phyloP scores from a whole-genome alignment of 2,113 vertebrate genomes.

The Planiliza haematocheilus region DNA sequence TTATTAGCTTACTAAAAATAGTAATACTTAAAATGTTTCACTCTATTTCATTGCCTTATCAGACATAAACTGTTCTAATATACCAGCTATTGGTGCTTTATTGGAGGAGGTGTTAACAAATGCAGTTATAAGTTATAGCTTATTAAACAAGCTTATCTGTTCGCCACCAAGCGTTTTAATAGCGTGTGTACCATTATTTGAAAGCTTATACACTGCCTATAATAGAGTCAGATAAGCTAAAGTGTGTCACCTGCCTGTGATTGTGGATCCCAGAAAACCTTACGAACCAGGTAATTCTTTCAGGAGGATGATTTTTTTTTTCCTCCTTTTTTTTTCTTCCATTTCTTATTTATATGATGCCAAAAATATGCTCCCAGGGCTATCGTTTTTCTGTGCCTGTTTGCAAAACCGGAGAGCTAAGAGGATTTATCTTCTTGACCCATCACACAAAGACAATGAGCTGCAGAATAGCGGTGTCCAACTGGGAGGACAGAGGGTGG shows the following conservation, averaged over 20 bases:
- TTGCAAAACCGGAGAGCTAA: constrained; percentile 62
- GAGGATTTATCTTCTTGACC: constrained; percentile 76
- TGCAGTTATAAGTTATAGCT: neutral
- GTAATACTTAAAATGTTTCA: no score
- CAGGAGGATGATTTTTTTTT: constrained; percentile 43
- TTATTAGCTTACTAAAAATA: no score
- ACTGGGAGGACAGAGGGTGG: constrained; percentile 50
- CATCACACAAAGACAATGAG: constrained; percentile 75
- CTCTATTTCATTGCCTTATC: no score
- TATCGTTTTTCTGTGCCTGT: constrained; percentile 74
- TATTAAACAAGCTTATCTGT: no score
- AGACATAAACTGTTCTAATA: no score
- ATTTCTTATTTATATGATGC: constrained; percentile 75
- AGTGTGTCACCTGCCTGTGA: neutral
- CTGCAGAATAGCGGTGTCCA: constrained; percentile 58
- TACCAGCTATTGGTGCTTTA: no score
- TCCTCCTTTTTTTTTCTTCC: constrained; percentile 23
- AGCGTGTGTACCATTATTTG: neutral
- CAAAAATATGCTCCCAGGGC: constrained; percentile 74
- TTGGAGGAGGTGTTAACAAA: neutral
- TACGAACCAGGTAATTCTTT: constrained; percentile 38
- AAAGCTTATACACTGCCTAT: neutral
- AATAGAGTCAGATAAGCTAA: neutral
- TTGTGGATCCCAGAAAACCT: constrained; percentile 8
- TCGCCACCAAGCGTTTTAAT: neutral